Percentiles rank a stretch among this genome's conserved stretches.
Evolutionary conservation across 2,888 invertebrate genomes (phyloP).

Genomic region (Arge pagana): DNA sequence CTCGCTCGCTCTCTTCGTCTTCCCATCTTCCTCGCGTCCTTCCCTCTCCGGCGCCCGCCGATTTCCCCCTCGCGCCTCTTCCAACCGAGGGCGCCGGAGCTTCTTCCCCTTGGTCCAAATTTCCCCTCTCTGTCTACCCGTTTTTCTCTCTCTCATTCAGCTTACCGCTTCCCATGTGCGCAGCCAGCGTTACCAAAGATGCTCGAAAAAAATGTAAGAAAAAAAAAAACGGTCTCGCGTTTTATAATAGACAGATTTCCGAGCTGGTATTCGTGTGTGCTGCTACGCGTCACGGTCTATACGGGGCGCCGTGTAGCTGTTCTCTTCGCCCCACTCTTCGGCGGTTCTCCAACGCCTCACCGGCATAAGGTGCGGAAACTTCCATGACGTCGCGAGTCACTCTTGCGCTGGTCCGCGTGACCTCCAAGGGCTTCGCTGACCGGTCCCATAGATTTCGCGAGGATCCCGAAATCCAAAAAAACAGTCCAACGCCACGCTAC

Average conservation of each 20-base stretch:
- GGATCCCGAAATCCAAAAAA: no score
- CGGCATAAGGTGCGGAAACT: constrained; percentile 17
- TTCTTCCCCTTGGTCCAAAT: constrained; percentile 3
- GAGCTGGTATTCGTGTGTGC: no score
- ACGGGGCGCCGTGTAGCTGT: no score
- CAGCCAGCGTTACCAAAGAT: constrained; percentile 5
- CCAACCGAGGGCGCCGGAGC: neutral
- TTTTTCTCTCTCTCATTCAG: constrained; percentile 1
- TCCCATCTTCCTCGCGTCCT: constrained; percentile 23
- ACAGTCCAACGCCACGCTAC: no score
- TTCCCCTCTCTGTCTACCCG: neutral
- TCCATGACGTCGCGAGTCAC: constrained; percentile 20
- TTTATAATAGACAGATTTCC: constrained; percentile 12
- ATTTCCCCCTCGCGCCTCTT: constrained; percentile 6
- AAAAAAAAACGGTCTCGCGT: constrained; percentile 10
- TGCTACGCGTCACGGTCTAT: no score
- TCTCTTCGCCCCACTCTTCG: no score
- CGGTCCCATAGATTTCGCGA: no score
- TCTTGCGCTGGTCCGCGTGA: constrained; percentile 15
- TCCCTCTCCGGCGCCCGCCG: constrained; percentile 13
- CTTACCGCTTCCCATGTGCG: constrained; percentile 5
- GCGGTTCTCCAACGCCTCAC: constrained; percentile 6
- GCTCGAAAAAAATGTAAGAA: no score
- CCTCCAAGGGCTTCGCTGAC: constrained; percentile 17
- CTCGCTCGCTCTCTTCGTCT: constrained; percentile 25